phyloP scores from a whole-genome alignment of 2,797 vertebrate species.

The Lycodopsis pacificus region DNA sequence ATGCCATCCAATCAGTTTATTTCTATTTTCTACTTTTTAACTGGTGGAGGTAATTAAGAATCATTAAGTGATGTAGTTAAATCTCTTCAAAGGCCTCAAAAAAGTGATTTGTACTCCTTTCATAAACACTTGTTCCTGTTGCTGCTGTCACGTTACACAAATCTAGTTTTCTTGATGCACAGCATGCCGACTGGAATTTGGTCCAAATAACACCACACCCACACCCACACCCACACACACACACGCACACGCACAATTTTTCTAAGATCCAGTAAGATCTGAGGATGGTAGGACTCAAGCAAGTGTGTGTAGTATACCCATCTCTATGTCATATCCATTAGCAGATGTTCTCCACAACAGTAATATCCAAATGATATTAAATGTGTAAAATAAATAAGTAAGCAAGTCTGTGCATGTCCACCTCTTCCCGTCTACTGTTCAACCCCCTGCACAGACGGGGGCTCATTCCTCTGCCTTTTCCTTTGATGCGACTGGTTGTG shows the following conservation, averaged over 20 bases:
- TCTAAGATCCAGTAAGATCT: conserved; percentile 13
- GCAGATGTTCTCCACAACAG: conserved; percentile 48
- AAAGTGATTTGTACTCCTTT: conserved; percentile 41
- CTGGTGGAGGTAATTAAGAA: conserved; percentile 26
- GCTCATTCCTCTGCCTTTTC: neutral
- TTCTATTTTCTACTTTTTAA: neutral
- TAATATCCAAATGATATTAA: conserved; percentile 37
- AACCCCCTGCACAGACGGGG: conserved; percentile 1
- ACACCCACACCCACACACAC: neutral
- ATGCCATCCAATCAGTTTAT: neutral
- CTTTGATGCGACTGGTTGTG: conserved; percentile 45
- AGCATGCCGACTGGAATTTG: conserved; percentile 70
- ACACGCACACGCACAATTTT: conserved; percentile 11
- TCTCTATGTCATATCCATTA: neutral
- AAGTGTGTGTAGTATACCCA: neutral
- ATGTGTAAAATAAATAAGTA: conserved; percentile 15
- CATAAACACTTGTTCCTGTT: conserved; percentile 49
- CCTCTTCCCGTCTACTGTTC: conserved; percentile 16
- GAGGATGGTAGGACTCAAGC: neutral
- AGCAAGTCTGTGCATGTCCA: conserved; percentile 30
- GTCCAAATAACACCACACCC: conserved; percentile 14
- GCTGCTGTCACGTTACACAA: conserved; percentile 77
- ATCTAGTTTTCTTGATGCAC: conserved; percentile 71
- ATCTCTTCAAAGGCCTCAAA: conserved; percentile 41
- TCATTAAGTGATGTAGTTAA: conserved; percentile 10